Base-by-base conservation (phyloP, 2,888 invertebrate species). In the Pollenia labialis region DNA sequence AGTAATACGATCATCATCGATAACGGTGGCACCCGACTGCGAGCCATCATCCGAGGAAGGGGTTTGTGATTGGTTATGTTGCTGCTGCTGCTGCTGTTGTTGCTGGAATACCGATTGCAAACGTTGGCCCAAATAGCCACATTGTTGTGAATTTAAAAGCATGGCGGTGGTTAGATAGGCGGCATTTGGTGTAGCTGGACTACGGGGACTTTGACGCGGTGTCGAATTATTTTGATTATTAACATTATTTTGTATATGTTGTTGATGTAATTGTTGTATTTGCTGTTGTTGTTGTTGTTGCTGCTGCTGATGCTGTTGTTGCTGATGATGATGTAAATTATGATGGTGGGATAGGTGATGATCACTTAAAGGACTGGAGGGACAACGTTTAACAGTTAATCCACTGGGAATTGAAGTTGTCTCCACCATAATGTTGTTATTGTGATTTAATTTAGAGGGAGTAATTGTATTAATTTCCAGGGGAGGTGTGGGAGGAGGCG, bases 161-260 rank as follows among this genome's bases (percentile, higher is more conserved):
- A 93, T 93, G 86, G 93, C 93, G 48, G 93, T 93, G 80, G 93
- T 93, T 56, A 93, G 87, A 85, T 93, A 93, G 74, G 90, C 92
- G 18, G 92, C 91, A 88, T 90, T 91, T 72, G 90, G 87, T 12
- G 89, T 88, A 8, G 89, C 88, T 11, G 90, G 89, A 56, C 76
- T 81, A 14, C 68, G 77, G 48, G 82, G 87, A 68, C 89, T 89
- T 42, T 86, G 88, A 11, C 88, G 88, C 79, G 85, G 79, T 71
- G 85, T 66, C 9, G 64, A 69, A 60, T 48, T 77, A 85, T 81
- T 48, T 88, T 80, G 58, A 87, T 88, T 68, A 77, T 77, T 80
- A 87, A 88, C 82, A 88, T 54, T 74, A 77, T 87, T 87, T 68
- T 84, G 88, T 83, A 77, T 88, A 88, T 88, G 89, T 88, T 69